Evolutionary conservation across 2,888 invertebrate species (phyloP).

Genomic region (Flexamia atlantica): DNA sequence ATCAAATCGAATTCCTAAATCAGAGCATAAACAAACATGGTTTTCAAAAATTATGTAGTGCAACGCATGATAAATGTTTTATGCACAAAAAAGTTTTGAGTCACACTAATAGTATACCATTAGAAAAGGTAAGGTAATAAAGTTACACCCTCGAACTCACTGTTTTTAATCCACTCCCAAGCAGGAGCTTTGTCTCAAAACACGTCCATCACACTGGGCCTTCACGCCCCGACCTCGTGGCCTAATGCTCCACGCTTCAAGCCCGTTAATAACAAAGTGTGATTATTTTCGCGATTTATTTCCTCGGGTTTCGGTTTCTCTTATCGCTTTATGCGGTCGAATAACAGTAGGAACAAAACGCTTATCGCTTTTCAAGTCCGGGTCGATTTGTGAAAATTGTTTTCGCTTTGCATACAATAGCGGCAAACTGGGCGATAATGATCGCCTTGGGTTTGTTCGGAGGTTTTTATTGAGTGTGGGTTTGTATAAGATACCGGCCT

Average conservation of each 20-base stretch:
- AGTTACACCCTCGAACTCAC: no score
- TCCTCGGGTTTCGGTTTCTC: background rate
- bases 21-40: no score
- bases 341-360: constrained; percentile 11
- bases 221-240: background rate
- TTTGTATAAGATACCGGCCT: background rate
- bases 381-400: constrained; percentile 41
- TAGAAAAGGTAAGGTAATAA: no score
- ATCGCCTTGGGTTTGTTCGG: background rate
- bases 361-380: background rate
- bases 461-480: background rate
- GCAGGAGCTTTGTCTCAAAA: background rate
- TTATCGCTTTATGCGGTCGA: background rate
- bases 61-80: no score
- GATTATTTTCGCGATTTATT: constrained; percentile 8
- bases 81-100: no score
- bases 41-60: no score
- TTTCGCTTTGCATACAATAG: constrained; percentile 48
- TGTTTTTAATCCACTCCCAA: no score
- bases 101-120: no score
- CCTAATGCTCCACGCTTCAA: constrained; percentile 3
- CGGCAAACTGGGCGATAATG: constrained; percentile 33
- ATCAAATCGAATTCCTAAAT: no score
- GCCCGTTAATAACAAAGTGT: constrained; percentile 15
- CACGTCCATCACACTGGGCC: background rate